Base-by-base conservation (phyloP, 2,797 vertebrate genomes). In the Melanotaenia maccullochi region DNA sequence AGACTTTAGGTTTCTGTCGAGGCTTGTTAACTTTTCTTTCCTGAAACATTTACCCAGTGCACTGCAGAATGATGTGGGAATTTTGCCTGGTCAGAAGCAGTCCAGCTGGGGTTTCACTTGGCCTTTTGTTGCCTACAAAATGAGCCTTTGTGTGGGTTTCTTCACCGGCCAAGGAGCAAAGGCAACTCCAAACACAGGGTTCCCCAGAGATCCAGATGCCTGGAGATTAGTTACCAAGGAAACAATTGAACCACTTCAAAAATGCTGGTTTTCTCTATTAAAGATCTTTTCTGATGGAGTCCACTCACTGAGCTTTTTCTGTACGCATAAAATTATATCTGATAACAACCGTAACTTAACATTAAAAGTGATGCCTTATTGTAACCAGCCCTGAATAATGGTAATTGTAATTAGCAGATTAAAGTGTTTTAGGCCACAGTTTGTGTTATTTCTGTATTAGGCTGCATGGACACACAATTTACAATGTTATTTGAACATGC, bases 211-310 rank as follows among this genome's bases (percentile, higher is more conserved):
- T 93, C 91, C 91, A 91, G 93, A 93, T 94, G 91, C 91, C 92
- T 90, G 88, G 64, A 93, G 94, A 95, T 95, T 95, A 95, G 95
- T 95, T 90, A 92, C 94, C 93, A 90, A 85, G 94, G 94, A 89
- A 93, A 95, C 94, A 77, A 89, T 89, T 75, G 86, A 89, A 80
- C 79, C 89, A 73, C 89, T 90, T 78, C 80, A 90, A 75, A 85
- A 91, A 94, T 82, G 87, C 85, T 63, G 85, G 49, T 89, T 85
- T 86, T 76, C 63, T 69, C 78, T 60, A 54, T 87, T 77, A 81
- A 68, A 73, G 75, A 81, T 88, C 89, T 75, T 68, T 85, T 65
- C 81, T 73, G 12, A 73, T 63, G 35, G 44, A 75, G 66, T 81
- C 56, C 14, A 42, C 55, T 56, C 61, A 65, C 60, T 36, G 68